These are phyloP conservation scores for Hassar affinis DNA, from an alignment of 2,113 vertebrate species.

Conservation along the genomic window DNA sequence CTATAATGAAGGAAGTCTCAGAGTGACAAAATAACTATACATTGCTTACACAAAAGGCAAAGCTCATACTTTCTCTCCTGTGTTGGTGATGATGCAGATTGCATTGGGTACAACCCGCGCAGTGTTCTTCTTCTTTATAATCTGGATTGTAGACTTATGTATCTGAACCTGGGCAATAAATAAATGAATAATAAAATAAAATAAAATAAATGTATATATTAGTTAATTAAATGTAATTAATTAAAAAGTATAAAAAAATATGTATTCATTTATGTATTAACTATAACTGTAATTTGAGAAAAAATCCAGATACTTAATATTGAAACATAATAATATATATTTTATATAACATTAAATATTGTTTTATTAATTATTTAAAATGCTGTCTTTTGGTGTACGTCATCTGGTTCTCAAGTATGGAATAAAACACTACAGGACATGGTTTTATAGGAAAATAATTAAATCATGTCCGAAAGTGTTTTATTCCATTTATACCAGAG, in stretches of 20 bases:
- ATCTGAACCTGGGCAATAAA: constrained; percentile 69
- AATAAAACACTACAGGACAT: background rate
- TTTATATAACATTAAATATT: constrained; percentile 4
- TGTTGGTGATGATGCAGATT: constrained; percentile 70
- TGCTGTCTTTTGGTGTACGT: background rate
- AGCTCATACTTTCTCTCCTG: constrained; percentile 76
- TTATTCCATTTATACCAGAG: background rate
- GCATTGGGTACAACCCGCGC: constrained; percentile 75
- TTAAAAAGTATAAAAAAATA: too few relatives aligned
- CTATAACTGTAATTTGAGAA: too few relatives aligned
- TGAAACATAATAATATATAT: background rate
- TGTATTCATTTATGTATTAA: too few relatives aligned
- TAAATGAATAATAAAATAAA: background rate
- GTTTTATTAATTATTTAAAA: background rate
- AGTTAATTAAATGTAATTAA: too few relatives aligned
- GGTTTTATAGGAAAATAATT: background rate
- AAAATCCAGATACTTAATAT: background rate
- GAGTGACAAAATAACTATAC: background rate
- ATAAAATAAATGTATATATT: background rate
- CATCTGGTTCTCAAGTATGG: background rate
- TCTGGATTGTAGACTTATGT: constrained; percentile 56
- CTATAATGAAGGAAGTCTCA: background rate
- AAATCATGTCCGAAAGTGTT: background rate
- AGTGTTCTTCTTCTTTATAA: constrained; percentile 77
- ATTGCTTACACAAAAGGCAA: background rate